Evolutionary conservation across 2,888 invertebrate genomes (phyloP).

Genomic region (Hyppa rectilinea): DNA sequence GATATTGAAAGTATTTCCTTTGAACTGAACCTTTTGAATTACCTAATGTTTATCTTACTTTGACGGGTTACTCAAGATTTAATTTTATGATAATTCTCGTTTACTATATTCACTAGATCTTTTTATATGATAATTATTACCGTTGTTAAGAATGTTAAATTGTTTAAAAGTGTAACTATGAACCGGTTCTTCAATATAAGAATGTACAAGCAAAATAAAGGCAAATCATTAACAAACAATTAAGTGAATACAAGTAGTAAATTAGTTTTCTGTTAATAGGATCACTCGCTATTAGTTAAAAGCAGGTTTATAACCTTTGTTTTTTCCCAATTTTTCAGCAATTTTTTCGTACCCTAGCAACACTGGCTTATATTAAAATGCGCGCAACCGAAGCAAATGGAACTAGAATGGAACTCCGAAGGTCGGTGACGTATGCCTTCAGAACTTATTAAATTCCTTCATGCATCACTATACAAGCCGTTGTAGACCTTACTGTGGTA

Average conservation of each 20-base stretch:
- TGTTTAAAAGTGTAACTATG: no score
- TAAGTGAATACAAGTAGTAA: not conserved
- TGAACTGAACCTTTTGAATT: not conserved
- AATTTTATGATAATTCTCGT: not conserved
- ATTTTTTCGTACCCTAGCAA: slow-evolving; percentile 62
- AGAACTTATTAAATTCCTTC: slow-evolving; percentile 69
- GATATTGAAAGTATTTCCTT: not conserved
- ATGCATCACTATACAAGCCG: slow-evolving; percentile 22
- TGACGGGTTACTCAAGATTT: not conserved
- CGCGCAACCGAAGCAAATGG: slow-evolving; percentile 69
- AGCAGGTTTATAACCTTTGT: fast-evolving
- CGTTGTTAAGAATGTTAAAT: not conserved
- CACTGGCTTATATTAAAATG: slow-evolving; percentile 70
- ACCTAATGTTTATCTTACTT: not conserved
- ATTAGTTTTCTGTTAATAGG: not conserved
- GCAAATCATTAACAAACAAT: not conserved
- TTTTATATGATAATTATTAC: not conserved
- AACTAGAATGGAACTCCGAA: slow-evolving; percentile 73
- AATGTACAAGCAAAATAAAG: not conserved
- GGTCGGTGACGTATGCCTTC: slow-evolving; percentile 67
- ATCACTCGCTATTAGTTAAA: no score
- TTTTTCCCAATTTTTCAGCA: slow-evolving; percentile 16
- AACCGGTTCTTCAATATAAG: no score
- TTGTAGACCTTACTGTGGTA: slow-evolving; percentile 5
- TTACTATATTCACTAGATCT: not conserved